These are phyloP conservation scores for Vultur gryphus DNA, from an alignment of 2,797 vertebrate species.

Conservation along the genomic window DNA sequence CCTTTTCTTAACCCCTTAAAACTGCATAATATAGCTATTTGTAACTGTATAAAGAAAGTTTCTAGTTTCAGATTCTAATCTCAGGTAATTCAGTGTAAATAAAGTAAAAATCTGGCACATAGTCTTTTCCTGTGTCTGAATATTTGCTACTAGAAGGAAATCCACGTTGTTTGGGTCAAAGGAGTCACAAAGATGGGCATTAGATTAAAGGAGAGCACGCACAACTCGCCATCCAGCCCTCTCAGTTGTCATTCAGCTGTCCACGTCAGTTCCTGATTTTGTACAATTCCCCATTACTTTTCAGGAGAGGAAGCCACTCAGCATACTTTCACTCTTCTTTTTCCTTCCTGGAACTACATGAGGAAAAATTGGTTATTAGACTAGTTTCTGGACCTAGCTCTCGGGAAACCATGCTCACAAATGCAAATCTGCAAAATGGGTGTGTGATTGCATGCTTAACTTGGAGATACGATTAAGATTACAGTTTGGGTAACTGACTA, in stretches of 20 bases:
- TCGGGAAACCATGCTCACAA: neutral
- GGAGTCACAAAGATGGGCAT: neutral
- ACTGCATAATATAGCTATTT: slow-evolving; percentile 65
- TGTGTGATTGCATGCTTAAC: slow-evolving; percentile 12
- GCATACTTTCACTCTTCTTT: neutral
- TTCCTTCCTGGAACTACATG: neutral
- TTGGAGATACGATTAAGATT: neutral
- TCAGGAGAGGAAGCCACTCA: neutral
- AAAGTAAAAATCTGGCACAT: slow-evolving; percentile 46
- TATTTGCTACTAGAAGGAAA: neutral
- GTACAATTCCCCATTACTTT: neutral
- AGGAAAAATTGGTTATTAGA: neutral
- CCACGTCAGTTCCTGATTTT: neutral
- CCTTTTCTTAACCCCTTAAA: slow-evolving; percentile 66
- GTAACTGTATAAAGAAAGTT: slow-evolving; percentile 63
- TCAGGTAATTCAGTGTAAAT: slow-evolving; percentile 50
- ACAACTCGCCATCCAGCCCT: neutral
- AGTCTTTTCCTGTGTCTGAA: neutral
- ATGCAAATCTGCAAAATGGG: neutral
- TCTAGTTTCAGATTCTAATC: slow-evolving; percentile 64
- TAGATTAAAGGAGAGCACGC: neutral
- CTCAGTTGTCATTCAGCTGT: neutral
- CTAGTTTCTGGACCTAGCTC: neutral
- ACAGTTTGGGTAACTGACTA: slow-evolving; percentile 40
- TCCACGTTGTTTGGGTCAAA: neutral